Evolutionary conservation across 2,797 vertebrate species (phyloP).

Genomic region (Paramormyrops hopkinsi): DNA sequence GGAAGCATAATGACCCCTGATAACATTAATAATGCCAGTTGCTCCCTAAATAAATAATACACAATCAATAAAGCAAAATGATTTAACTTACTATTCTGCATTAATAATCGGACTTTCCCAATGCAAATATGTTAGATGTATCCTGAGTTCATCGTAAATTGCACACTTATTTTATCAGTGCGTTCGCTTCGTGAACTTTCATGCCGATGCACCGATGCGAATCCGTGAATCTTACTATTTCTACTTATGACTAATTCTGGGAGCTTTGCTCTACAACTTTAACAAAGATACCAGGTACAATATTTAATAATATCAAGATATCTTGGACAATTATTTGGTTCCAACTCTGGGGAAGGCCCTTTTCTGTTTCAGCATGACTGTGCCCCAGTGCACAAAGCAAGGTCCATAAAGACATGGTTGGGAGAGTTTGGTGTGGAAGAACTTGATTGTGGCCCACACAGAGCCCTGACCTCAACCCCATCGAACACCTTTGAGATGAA

Average conservation of each 20-base stretch:
- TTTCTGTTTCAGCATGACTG: not conserved
- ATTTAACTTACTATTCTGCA: not conserved
- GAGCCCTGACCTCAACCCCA: not conserved
- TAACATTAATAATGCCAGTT: not conserved
- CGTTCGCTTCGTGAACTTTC: not conserved
- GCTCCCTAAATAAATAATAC: not conserved
- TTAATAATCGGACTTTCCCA: not conserved
- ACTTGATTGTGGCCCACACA: not conserved
- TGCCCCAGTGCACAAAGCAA: not conserved
- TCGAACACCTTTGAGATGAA: not conserved
- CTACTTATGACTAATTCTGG: not conserved
- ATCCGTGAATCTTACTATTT: not conserved
- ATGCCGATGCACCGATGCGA: not conserved
- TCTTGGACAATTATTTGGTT: not conserved
- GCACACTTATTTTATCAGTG: not conserved
- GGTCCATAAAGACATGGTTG: not conserved
- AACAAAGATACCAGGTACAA: not conserved
- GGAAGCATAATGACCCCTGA: not conserved
- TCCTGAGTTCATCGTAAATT: not conserved
- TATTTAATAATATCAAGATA: not conserved
- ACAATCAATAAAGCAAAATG: not conserved
- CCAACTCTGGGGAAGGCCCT: not conserved
- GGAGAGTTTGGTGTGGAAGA: not conserved
- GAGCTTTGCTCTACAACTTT: not conserved
- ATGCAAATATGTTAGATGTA: not conserved